Base-by-base conservation (phyloP, 2,797 vertebrate species). In the Peromyscus nudipes region DNA sequence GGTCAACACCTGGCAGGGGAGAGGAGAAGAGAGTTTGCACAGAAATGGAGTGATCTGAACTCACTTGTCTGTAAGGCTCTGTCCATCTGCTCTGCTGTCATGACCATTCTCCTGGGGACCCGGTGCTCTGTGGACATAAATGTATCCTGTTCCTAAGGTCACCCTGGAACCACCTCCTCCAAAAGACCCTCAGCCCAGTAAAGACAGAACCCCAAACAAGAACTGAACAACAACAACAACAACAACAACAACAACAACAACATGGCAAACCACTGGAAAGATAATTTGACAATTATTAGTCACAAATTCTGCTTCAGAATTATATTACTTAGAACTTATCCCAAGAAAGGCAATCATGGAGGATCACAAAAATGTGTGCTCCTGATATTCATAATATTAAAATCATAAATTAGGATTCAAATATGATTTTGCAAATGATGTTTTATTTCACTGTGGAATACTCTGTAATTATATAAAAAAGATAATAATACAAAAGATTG, bases 1-100 rank as follows among this genome's bases (percentile, higher is more conserved):
- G 96, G 99, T 99, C 12, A 99, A 79, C 40, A 99, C 97, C 99
- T 99, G 97, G 1, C 5, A 81, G 40, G 82, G 40, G 73, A 94
- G 12, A 9, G 7, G 7, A 11, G 4, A 40, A 40, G 37, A 75
- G 34, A 73, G 49, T 27, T 82, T 2, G 34, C 52, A 60, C 12
- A 77, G 79, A 23, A 0, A 23, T 7, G 8, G 62, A 19, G 1
- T 4, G 21, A 2, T 31, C 71, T 46, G 14, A 10, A 31, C 16
- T 52, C 6, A 0, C 10, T 40, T 21, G 4, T 69, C 64, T 34
- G 85, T n/a, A 29, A 65, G 1, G 5, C 57, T 60, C 13, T 21
- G 29, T 37, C 23, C 7, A n/a, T 34, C 37, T 19, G 14, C 55
- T 60, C 1, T 21, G 55, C 60, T 55, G 5, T 5, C 27, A 34